Evolutionary conservation across 1,140 invertebrate genomes (phyloP).

Genomic region (Phortica variegata): DNA sequence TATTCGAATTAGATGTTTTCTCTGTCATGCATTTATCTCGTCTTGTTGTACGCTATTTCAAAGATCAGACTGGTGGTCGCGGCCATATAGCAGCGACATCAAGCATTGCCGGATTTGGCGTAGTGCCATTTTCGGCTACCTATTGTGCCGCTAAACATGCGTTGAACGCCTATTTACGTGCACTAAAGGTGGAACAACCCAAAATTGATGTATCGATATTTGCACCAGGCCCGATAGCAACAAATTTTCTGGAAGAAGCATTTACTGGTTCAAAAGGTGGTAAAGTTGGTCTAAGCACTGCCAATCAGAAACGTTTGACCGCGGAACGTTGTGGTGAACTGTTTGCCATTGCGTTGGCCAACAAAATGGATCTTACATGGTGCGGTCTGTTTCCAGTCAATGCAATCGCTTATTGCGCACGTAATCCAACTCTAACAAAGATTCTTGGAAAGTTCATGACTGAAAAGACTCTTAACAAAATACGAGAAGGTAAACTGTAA

Average conservation of each 20-base stretch:
- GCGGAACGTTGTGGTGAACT: slow-evolving; percentile 72
- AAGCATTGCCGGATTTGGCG: slow-evolving; percentile 70
- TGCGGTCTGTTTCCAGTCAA: slow-evolving; percentile 68
- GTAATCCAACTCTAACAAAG: slow-evolving; percentile 65
- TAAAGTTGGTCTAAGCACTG: slow-evolving; percentile 59
- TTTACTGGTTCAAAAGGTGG: slow-evolving; percentile 68
- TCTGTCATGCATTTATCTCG: slow-evolving; percentile 71
- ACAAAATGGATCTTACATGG: slow-evolving; percentile 76
- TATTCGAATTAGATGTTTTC: slow-evolving; percentile 85
- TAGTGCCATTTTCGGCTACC: slow-evolving; percentile 71
- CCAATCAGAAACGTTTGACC: slow-evolving; percentile 63
- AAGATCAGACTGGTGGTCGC: slow-evolving; percentile 58
- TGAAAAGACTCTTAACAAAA: slow-evolving; percentile 48
- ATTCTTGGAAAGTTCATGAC: slow-evolving; percentile 48
- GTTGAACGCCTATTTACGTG: slow-evolving; percentile 75
- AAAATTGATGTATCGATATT: slow-evolving; percentile 67
- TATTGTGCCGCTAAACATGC: slow-evolving; percentile 83
- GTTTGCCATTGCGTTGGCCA: slow-evolving; percentile 73
- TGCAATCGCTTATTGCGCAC: slow-evolving; percentile 63
- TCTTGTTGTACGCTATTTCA: slow-evolving; percentile 68
- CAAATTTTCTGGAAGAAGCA: slow-evolving; percentile 69
- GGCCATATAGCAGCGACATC: slow-evolving; percentile 76
- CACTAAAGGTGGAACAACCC: slow-evolving; percentile 66
- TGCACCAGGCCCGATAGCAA: slow-evolving; percentile 76
- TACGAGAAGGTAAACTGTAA: slow-evolving; percentile 55